Evolutionary conservation across 2,888 invertebrate species (phyloP).

Genomic region (Lycophotia porphyrea): DNA sequence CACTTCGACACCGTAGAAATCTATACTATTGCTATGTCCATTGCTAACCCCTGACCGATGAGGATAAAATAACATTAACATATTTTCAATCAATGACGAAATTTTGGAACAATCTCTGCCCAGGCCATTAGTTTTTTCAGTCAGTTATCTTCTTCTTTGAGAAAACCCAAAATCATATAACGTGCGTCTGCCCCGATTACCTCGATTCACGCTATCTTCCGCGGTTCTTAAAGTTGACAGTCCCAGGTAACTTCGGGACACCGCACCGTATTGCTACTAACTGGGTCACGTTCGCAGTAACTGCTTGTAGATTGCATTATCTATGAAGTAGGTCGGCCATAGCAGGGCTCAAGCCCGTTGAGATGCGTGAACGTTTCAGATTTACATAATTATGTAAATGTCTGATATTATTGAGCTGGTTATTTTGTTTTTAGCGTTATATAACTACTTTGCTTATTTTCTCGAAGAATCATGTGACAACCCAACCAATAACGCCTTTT

Average conservation of each 20-base stretch:
- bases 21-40: too few relatives aligned
- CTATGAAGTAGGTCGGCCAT: constrained; percentile 52
- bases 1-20: not conserved
- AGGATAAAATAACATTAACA: not conserved
- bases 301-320: constrained; percentile 49
- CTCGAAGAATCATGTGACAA: not conserved
- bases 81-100: not conserved
- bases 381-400: constrained; percentile 59
- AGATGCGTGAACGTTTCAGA: constrained; percentile 59
- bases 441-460: not conserved
- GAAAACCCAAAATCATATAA: not conserved
- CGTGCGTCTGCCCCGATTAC: not conserved
- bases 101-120: not conserved
- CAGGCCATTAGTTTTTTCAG: not conserved
- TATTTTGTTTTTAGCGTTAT: constrained; percentile 15
- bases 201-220: constrained; percentile 6
- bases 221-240: constrained; percentile 18
- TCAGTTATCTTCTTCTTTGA: not conserved
- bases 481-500: not conserved
- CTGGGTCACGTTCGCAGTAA: constrained; percentile 33
- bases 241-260: constrained; percentile 30
- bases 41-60: not conserved
- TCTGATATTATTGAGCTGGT: constrained; percentile 21
- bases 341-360: constrained; percentile 47
- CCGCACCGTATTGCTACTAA: constrained; percentile 9